Evolutionary conservation across 2,797 vertebrate species (phyloP), one percentile per base, ranked within the genome.

Genomic region (Hyperoplus lanceolatus): DNA sequence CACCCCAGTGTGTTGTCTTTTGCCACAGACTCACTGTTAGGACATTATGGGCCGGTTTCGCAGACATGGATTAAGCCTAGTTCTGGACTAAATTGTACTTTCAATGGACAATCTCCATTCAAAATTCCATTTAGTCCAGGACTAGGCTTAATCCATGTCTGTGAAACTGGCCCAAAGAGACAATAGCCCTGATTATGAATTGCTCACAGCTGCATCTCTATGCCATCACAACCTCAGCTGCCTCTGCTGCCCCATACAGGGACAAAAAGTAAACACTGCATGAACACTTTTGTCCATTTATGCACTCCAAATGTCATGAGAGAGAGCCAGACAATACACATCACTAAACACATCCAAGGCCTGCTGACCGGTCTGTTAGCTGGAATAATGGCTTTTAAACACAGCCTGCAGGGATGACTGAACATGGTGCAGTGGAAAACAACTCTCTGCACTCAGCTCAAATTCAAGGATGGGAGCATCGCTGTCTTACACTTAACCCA

Each of bases 351-450:
- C 84, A 85, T 85, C 87, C 87, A 85, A 82, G 85, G 89, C 84
- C 85, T 61, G 79, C 89, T 88, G 85, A 87, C 85, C 75, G 51
- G 80, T 85, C 84, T 87, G 82, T 90, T 86, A 77, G 87, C 84
- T 73, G 67, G 79, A 90, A 89, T 91, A 87, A 91, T 92, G 86
- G 89, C 88, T 91, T 92, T 86, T 90, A 92, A 93, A 92, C 82
- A 82, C 81, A 82, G 84, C 73, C 79, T 88, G 83, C 80, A 88
- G 90, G 88, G 83, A 91, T 83, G 89, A 86, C 80, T 71, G 90
- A 89, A 74, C 87, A 84, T 74, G 79, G 69, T 87, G 87, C 90
- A 88, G 82, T 80, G 55, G 73, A 86, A 80, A 87, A 84, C 87
- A 81, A 84, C 79, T 53, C 61, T 76, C 71, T 70, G 79, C 86